Conservation (phyloP, 2,888 invertebrate genomes). For the Eumerus sabulonum region DNA sequence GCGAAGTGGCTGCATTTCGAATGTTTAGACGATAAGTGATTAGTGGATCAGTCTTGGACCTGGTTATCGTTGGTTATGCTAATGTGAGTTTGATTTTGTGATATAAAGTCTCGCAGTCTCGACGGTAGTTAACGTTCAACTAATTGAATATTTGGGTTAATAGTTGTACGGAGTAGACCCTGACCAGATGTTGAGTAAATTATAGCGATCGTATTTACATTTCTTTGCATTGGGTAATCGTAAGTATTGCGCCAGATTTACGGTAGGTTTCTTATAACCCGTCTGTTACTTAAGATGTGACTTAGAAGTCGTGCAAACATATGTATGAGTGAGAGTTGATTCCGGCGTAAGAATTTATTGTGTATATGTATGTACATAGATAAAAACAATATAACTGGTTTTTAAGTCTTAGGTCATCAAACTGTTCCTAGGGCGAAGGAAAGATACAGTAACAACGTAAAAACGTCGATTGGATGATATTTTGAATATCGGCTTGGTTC, state of each 20-base stretch:
- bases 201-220: not conserved
- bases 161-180: conserved; percentile 8
- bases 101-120: too few relatives aligned
- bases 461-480: too few relatives aligned
- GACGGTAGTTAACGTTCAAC: not conserved
- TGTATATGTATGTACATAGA: too few relatives aligned
- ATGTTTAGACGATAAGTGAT: conserved; percentile 24
- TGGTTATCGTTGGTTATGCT: conserved; percentile 3
- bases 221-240: conserved; percentile 7
- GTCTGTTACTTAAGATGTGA: not conserved
- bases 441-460: too few relatives aligned
- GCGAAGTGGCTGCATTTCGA: not conserved
- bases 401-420: too few relatives aligned
- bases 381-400: conserved; percentile 1
- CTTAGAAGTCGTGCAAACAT: too few relatives aligned
- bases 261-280: conserved; percentile 24
- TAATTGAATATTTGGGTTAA: conserved; percentile 45
- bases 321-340: too few relatives aligned
- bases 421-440: too few relatives aligned
- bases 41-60: not conserved
- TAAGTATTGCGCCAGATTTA: conserved; percentile 28
- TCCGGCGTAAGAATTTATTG: too few relatives aligned
- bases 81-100: too few relatives aligned
- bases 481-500: too few relatives aligned
- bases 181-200: conserved; percentile 27